Percentiles rank a stretch among this genome's conserved stretches.
phyloP scores from a whole-genome alignment of 2,797 vertebrate genomes.

The Galago senegalensis region DNA sequence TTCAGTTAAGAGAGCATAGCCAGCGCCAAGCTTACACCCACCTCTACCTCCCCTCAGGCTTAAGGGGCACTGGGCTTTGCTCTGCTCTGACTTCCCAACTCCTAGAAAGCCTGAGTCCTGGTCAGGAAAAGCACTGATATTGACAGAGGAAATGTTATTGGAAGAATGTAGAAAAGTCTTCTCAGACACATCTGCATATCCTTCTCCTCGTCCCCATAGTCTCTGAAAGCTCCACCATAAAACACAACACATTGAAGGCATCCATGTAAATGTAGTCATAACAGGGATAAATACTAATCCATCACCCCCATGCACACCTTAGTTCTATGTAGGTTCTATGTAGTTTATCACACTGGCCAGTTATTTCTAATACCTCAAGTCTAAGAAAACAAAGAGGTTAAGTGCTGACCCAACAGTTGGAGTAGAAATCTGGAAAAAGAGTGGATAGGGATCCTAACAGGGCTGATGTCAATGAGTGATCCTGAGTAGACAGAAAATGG shows the following conservation, averaged over 20 bases:
- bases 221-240: background rate
- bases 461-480: background rate
- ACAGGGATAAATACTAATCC: background rate
- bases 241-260: background rate
- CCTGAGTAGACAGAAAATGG: background rate
- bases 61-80: background rate
- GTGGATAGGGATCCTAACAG: background rate
- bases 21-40: background rate
- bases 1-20: background rate
- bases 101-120: background rate
- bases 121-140: background rate
- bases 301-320: background rate
- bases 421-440: background rate
- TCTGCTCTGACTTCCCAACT: background rate
- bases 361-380: background rate
- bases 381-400: background rate
- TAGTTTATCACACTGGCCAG: background rate
- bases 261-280: background rate
- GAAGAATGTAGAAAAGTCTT: constrained; percentile 25
- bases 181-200: background rate
- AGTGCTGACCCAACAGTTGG: background rate
- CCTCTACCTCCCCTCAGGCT: background rate
- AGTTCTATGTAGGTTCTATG: background rate
- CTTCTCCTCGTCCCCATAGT: background rate
- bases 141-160: background rate